Evolutionary conservation across 2,113 vertebrate genomes (phyloP), one percentile per base, ranked within the genome.

Genomic region (Nyctereutes procyonoides): DNA sequence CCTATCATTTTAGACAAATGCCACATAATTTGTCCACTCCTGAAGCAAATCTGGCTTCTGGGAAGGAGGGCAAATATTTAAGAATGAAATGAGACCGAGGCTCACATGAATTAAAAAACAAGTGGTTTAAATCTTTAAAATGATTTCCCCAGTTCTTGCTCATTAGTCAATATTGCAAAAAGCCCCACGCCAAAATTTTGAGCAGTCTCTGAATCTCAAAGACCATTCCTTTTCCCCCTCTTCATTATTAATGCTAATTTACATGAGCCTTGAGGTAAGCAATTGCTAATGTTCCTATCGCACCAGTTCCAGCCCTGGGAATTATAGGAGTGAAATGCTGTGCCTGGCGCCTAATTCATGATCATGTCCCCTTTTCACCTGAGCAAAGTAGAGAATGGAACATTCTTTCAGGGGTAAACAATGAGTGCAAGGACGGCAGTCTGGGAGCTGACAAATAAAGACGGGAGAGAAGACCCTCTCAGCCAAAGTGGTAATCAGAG

Each of bases 61-160:
- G 97, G 97, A 99, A 98, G 92, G 96, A 98, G 96, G 98, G 96
- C 98, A 99, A 99, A 98, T 99, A 98, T 98, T 99, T 98, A 98
- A 99, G 97, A 98, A 98, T 65, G 89, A 97, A 98, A 99, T 98
- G 97, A 98, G 98, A 98, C 96, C 8, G 79, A 98, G 67, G 80
- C 73, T 93, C 60, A 87, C 93, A 97, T 97, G 95, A 98, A 98
- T 97, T 35, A 87, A 97, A 1, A 95, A 55, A 19, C 65, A 98
- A 98, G 93, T 97, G 92, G 95, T 98, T 98, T 98, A 98, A 98
- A 98, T 97, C 95, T 98, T 98, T 98, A 96, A 98, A 98, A 98
- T 98, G 79, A 97, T 95, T 98, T 98, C 81, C 60, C 97, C 81
- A n/a, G 28, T 89, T 96, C 94, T 86, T 77, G 87, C 95, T 98